These are phyloP conservation scores for Lithobates sylvaticus DNA, from an alignment of 2,797 vertebrate species.

Conservation along the genomic window DNA sequence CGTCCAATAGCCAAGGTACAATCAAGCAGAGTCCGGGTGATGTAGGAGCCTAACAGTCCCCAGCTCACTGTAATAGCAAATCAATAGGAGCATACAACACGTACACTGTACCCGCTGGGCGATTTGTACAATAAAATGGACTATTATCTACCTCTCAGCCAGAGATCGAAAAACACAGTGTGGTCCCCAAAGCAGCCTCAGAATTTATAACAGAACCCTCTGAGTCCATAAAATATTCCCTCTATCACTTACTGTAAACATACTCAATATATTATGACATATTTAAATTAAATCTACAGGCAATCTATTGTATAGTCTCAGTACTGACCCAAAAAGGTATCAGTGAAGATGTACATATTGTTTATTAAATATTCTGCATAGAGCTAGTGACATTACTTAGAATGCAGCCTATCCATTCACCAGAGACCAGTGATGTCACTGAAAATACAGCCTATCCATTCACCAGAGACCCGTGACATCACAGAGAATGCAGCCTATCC, in stretches of 20 bases:
- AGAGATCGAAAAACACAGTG: conserved; percentile 7
- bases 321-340: too few species aligned
- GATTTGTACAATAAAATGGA: conserved; percentile 40
- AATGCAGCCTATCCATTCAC: neutral
- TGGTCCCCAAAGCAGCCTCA: neutral
- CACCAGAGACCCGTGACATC: too few species aligned
- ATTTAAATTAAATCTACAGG: neutral
- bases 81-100: conserved; percentile 24
- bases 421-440: too few species aligned
- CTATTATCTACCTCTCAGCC: conserved; percentile 39
- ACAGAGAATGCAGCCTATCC: too few species aligned
- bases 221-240: neutral
- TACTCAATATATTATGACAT: neutral
- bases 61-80: conserved; percentile 28
- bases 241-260: neutral
- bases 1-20: neutral
- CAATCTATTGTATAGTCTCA: too few species aligned
- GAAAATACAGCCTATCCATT: too few species aligned
- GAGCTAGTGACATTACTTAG: neutral
- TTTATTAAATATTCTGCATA: neutral
- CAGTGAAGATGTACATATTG: too few species aligned
- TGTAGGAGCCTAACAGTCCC: neutral
- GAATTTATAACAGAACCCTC: neutral
- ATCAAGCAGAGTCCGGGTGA: conserved; percentile 1
- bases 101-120: conserved; percentile 4